Percentiles rank a stretch among this genome's conserved stretches.
These are phyloP conservation scores for Catagonus wagneri DNA, from an alignment of 2,113 vertebrate genomes.

Conservation along the genomic window DNA sequence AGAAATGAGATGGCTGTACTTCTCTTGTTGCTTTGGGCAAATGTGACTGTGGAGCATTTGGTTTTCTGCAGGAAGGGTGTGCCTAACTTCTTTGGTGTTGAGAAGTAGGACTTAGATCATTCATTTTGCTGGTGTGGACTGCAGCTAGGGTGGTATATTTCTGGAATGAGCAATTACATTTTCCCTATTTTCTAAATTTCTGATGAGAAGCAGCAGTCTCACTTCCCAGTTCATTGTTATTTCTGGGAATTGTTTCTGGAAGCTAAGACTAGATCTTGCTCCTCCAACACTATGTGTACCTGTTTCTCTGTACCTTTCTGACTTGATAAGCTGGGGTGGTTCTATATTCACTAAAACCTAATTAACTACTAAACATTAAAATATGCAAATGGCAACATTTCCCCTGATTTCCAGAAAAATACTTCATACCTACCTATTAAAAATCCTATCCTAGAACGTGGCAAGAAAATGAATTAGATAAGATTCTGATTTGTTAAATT, in stretches of 20 bases:
- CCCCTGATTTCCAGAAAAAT: slow-evolving; percentile 16
- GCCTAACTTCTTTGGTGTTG: background rate
- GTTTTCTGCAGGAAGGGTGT: background rate
- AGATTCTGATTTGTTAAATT: background rate
- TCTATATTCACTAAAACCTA: slow-evolving; percentile 35
- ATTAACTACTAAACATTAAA: background rate
- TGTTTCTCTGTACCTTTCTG: slow-evolving; percentile 9
- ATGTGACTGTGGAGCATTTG: background rate
- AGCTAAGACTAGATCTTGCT: background rate
- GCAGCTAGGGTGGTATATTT: background rate
- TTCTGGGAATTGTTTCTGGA: background rate
- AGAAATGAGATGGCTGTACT: background rate
- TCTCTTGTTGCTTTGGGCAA: background rate
- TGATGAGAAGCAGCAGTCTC: background rate
- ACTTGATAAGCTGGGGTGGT: slow-evolving; percentile 18
- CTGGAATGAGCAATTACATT: background rate
- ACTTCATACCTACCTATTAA: background rate
- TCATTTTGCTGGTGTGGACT: background rate
- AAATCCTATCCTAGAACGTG: background rate
- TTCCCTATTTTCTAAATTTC: background rate
- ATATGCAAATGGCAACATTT: slow-evolving; percentile 13
- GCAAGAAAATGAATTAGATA: slow-evolving; percentile 10
- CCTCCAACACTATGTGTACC: background rate
- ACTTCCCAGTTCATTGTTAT: background rate
- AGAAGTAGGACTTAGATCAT: background rate